Conservation (phyloP, 2,797 vertebrate genomes). For the Periophthalmus magnuspinnatus region DNA sequence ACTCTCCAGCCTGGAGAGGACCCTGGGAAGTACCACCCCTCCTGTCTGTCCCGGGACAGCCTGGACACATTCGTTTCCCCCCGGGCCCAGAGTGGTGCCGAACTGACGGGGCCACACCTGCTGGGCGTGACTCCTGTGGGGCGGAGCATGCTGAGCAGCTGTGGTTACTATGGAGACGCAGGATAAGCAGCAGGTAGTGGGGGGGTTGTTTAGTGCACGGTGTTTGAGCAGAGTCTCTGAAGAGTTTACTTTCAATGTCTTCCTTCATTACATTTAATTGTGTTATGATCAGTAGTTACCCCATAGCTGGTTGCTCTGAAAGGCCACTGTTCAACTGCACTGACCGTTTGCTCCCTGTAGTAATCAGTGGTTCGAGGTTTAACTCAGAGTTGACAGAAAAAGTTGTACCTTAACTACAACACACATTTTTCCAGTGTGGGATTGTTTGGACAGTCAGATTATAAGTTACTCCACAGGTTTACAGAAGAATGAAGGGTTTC, state of each 20-base stretch:
- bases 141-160: constrained; percentile 83
- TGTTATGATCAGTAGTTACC: neutral
- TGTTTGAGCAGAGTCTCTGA: constrained; percentile 6
- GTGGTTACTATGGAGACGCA: constrained; percentile 85
- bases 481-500: neutral
- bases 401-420: neutral
- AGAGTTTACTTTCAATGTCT: neutral
- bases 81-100: constrained; percentile 25
- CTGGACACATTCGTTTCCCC: constrained; percentile 57
- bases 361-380: neutral
- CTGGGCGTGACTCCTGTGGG: constrained; percentile 52
- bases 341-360: neutral
- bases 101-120: constrained; percentile 49
- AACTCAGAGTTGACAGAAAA: neutral
- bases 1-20: constrained; percentile 67
- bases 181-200: constrained; percentile 88
- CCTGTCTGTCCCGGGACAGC: constrained; percentile 52
- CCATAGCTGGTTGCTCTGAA: neutral
- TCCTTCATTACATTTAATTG: no score
- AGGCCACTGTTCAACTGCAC: no score
- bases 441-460: neutral
- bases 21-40: constrained; percentile 11
- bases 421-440: neutral
- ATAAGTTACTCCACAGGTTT: neutral
- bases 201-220: constrained; percentile 12